phyloP scores from a whole-genome alignment of 2,797 vertebrate genomes.

The Lemur catta region DNA sequence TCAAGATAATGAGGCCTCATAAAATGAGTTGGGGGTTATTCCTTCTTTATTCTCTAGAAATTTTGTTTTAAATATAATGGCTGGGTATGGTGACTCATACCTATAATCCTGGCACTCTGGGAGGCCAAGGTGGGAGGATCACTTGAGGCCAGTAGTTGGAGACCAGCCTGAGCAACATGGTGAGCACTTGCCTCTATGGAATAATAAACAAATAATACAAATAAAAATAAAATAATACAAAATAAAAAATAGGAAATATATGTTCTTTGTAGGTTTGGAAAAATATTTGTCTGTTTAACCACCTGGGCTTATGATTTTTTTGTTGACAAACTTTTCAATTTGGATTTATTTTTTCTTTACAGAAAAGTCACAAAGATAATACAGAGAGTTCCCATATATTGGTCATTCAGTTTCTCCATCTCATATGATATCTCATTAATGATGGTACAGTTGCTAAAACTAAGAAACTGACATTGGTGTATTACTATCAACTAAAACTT shows the following conservation, averaged over 20 bases:
- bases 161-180: too few relatives aligned
- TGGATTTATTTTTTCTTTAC: background rate
- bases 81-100: background rate
- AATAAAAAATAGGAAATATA: too few relatives aligned
- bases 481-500: background rate
- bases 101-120: too few relatives aligned
- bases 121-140: too few relatives aligned
- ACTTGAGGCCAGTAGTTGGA: too few relatives aligned
- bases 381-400: background rate
- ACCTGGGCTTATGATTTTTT: background rate
- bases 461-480: background rate
- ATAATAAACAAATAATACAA: too few relatives aligned
- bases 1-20: background rate
- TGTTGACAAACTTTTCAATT: background rate
- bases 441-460: background rate
- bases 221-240: too few relatives aligned
- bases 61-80: background rate
- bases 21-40: background rate
- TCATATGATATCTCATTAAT: background rate
- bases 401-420: background rate
- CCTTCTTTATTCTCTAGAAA: background rate
- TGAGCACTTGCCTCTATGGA: too few relatives aligned
- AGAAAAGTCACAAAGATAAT: background rate
- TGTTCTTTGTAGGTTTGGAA: background rate
- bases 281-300: background rate